Base-by-base conservation (phyloP, 2,113 vertebrate species). In the Siphamia tubifer region DNA sequence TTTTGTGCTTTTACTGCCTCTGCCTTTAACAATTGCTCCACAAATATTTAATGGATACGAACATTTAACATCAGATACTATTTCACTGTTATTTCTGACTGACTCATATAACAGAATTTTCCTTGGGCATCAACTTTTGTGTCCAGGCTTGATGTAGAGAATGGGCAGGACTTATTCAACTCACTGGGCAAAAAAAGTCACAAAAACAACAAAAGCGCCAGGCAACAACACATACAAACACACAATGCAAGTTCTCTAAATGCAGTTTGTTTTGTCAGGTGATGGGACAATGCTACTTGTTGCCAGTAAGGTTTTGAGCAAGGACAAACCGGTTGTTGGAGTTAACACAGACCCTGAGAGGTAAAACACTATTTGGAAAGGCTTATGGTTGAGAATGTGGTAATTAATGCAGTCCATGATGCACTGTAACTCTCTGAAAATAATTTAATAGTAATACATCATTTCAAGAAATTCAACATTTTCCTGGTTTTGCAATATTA, bases 301-400 rank as follows among this genome's bases (percentile, higher is more conserved):
- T 64, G 98, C 98, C 77, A 97, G 97, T 92, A 99, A 98, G 82
- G 96, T 99, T 61, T 91, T 96, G 10, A 96, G 95, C 87, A 94
- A 94, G 72, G 92, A 92, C 86, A 98, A 98, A 79, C 97, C 97
- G 32, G 96, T 99, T 43, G 94, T 99, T 10, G 98, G 97, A 35
- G 94, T 99, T 32, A 99, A 99, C 82, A 99, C 98, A 2, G 98
- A 99, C 81, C 98, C 98, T 34, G 97, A 99, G 80, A 95, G 97
- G 98, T 99, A 93, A 94, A 16, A 16, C 58, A 39, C 8, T 40
- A 15, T 21, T 72, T 8, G 8, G 4, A 30, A 42, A 10, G 8
- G 10, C 30, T 36, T 53, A 40, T 9, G 15, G 35, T 17, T 20
- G 21, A 35, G 40, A 15, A n/a, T 16, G 17, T 24, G 16, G 9